These are phyloP conservation scores for Solea senegalensis DNA, from an alignment of 2,113 vertebrate species.

Conservation along the genomic window DNA sequence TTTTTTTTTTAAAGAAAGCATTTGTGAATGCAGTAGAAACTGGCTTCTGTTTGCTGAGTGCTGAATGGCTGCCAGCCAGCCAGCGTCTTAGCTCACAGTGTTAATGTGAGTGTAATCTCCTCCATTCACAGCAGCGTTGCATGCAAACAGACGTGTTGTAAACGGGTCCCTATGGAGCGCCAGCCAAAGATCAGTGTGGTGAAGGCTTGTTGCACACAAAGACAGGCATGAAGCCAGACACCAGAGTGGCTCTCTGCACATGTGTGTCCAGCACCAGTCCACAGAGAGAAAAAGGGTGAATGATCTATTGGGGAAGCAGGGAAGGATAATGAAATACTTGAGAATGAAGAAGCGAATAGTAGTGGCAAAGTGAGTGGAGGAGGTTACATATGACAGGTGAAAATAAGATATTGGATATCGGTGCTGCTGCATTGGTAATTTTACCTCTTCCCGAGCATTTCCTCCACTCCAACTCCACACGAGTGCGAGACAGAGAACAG, in stretches of 20 bases:
- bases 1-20: slow-evolving; percentile 14
- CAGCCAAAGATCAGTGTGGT: slow-evolving; percentile 61
- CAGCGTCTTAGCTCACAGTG: slow-evolving; percentile 46
- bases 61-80: slow-evolving; percentile 36
- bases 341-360: slow-evolving; percentile 13
- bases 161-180: slow-evolving; percentile 44
- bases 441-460: slow-evolving; percentile 8
- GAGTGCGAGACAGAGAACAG: slow-evolving; percentile 25
- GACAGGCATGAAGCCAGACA: slow-evolving; percentile 34
- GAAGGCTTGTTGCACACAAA: slow-evolving; percentile 51
- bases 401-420: slow-evolving; percentile 16
- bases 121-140: slow-evolving; percentile 44
- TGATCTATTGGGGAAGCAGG: slow-evolving; percentile 15
- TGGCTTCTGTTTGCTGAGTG: slow-evolving; percentile 23
- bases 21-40: slow-evolving; percentile 20
- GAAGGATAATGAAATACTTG: slow-evolving; percentile 5
- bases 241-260: slow-evolving; percentile 38
- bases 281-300: not conserved
- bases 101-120: slow-evolving; percentile 65
- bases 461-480: not conserved
- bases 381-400: slow-evolving; percentile 9
- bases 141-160: slow-evolving; percentile 51
- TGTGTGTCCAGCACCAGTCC: slow-evolving; percentile 12
- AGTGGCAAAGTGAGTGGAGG: slow-evolving; percentile 2
- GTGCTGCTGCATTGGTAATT: slow-evolving; percentile 37